Conservation (phyloP, 1,140 invertebrate species). For the Anthonomus grandis region DNA sequence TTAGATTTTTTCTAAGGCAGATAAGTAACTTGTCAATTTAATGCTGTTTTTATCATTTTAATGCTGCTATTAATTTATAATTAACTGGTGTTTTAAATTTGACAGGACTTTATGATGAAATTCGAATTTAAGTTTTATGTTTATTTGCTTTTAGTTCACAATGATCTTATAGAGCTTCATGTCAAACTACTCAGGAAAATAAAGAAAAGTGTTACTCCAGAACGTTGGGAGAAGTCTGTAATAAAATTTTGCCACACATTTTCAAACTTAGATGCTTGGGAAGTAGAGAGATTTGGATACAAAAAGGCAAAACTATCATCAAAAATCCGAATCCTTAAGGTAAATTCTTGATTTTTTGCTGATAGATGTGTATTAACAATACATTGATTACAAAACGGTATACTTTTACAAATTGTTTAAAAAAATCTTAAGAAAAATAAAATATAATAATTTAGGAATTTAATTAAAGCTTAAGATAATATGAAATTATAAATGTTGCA, state of each 20-base stretch:
- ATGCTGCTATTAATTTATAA: too few species aligned
- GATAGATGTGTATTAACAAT: not conserved
- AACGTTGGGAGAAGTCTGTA: constrained; percentile 87
- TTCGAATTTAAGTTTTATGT: too few species aligned
- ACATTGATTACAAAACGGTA: not conserved
- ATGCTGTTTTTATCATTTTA: too few species aligned
- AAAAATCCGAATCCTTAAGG: constrained; percentile 86
- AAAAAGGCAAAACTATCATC: constrained; percentile 84
- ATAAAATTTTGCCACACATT: constrained; percentile 90
- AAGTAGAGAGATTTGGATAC: constrained; percentile 93
- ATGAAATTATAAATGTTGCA: not conserved
- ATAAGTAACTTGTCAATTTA: too few species aligned
- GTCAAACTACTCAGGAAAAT: constrained; percentile 85
- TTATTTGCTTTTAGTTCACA: constrained; percentile 66
- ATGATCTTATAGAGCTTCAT: constrained; percentile 78
- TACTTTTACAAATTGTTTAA: too few species aligned
- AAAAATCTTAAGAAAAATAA: not conserved
- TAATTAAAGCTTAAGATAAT: not conserved
- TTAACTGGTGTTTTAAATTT: too few species aligned
- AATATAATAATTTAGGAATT: constrained; percentile 4
- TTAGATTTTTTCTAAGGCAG: too few species aligned
- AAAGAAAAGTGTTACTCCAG: constrained; percentile 71
- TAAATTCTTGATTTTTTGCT: too few species aligned
- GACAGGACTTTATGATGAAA: too few species aligned
- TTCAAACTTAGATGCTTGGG: constrained; percentile 90